Base-by-base conservation (phyloP, 2,113 vertebrate species). In the Probosciger aterrimus region DNA sequence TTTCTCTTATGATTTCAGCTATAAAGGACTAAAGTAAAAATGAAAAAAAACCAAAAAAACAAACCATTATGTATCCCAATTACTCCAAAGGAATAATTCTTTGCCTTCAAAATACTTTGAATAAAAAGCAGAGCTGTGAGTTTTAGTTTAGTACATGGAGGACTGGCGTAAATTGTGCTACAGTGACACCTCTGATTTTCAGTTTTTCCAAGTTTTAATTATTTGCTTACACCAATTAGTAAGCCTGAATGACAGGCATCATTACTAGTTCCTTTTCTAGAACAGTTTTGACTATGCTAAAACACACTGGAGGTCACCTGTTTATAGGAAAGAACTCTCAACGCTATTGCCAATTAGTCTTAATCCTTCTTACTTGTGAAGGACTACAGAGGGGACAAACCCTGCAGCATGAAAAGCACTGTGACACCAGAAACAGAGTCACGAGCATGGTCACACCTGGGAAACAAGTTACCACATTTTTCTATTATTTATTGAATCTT, bases 21-120 rank as follows among this genome's bases (percentile, higher is more conserved):
- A 53, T 12, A 10, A 79, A 39, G 12, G 41, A 41, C 24, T n/a
- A 4, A 50, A 76, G 9, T 53, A 69, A 74, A 52, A 82, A 3
- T 12, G 41, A 10, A 43, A 2, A 30, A 43, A 2, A 30, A 1
- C 0, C 8, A 11, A 39, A 39, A 11, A 39, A 39, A 16, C 14
- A 7, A 24, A 68, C 2, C 16, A 10, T 46, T 17, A 10, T 6
- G 4, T 46, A 25, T 52, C 44, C 44, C 68, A 13, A 10, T 30
- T 37, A 7, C 23, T 50, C 49, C 13, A 1, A 8, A 55, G 27
- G 27, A 35, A n/a, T 7, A 3, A 23, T 14, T 41, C 8, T 49
- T 81, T 63, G 39, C 49, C 28, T 85, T 67, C 60, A 4, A 41
- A 35, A 18, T 22, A 14, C 11, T 37, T 7, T 3, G 20, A 41